Conservation (phyloP, 2,113 vertebrate genomes). For the Merops nubicus region DNA sequence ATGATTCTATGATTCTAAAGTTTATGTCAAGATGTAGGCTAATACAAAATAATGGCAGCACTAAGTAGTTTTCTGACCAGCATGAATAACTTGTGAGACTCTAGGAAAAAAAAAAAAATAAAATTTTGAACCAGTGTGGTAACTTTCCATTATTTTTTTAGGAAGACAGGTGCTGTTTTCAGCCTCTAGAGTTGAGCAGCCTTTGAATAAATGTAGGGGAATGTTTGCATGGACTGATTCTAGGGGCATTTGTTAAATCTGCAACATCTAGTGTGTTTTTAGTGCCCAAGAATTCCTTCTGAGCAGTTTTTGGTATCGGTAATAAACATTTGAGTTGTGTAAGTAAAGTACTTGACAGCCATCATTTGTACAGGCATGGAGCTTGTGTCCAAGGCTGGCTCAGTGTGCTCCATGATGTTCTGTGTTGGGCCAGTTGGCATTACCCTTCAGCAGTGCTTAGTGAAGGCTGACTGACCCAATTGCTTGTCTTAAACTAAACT, state of each 20-base stretch:
- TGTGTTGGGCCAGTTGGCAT: neutral
- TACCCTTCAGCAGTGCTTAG: neutral
- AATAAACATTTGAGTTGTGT: neutral
- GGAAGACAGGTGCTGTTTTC: neutral
- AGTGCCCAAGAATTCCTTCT: neutral
- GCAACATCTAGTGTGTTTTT: neutral
- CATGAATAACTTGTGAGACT: neutral
- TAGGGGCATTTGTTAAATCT: neutral
- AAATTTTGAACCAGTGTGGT: neutral
- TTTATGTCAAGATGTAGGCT: neutral
- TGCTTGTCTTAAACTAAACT: neutral
- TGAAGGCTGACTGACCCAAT: neutral
- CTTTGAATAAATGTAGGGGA: neutral
- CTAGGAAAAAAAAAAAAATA: neutral
- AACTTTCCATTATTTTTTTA: neutral
- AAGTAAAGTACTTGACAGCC: neutral
- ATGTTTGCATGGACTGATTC: accelerated
- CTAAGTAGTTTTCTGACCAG: neutral
- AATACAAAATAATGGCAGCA: neutral
- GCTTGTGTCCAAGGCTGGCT: neutral
- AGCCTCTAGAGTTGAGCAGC: neutral
- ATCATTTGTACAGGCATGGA: accelerated
- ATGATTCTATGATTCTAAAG: too few species aligned
- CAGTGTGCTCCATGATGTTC: neutral
- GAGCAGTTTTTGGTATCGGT: neutral